Conservation (phyloP, 2,888 invertebrate species). For the Hecatera dysodea region DNA sequence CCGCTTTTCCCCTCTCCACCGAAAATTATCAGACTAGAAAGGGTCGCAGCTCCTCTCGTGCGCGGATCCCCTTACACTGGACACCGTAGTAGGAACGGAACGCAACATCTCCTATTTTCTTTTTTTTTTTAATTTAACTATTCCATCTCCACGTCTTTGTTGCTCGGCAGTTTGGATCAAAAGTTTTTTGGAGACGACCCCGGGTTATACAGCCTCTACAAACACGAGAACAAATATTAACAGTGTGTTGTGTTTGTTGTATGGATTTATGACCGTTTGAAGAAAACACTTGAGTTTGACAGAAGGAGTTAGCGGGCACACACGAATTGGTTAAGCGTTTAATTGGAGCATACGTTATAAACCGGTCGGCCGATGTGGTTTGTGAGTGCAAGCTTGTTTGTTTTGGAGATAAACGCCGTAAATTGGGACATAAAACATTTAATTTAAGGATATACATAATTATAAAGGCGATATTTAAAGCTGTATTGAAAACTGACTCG, state of each 20-base stretch:
- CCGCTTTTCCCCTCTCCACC: slow-evolving; percentile 68
- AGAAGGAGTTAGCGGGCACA: slow-evolving; percentile 78
- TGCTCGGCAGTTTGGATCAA: slow-evolving; percentile 77
- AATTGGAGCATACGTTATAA: slow-evolving; percentile 67
- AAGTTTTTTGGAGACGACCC: slow-evolving; percentile 73
- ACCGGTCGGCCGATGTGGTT: slow-evolving; percentile 51
- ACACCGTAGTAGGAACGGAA: slow-evolving; percentile 76
- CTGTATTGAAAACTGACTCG: slow-evolving; percentile 41
- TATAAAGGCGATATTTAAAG: slow-evolving; percentile 32
- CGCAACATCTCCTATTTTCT: slow-evolving; percentile 80
- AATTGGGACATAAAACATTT: slow-evolving; percentile 49
- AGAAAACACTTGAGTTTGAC: slow-evolving; percentile 73
- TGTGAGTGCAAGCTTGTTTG: slow-evolving; percentile 42
- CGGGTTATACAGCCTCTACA: slow-evolving; percentile 65
- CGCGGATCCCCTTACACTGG: slow-evolving; percentile 73
- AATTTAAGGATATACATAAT: slow-evolving; percentile 52
- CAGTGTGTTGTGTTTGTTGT: slow-evolving; percentile 74
- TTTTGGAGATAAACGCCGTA: slow-evolving; percentile 39
- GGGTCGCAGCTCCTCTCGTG: slow-evolving; percentile 71
- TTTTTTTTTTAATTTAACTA: slow-evolving; percentile 82
- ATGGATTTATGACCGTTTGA: slow-evolving; percentile 81
- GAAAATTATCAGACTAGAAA: slow-evolving; percentile 72
- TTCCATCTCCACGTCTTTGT: slow-evolving; percentile 81
- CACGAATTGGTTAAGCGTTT: slow-evolving; percentile 76
- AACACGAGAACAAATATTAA: slow-evolving; percentile 81